Evolutionary conservation across 2,888 invertebrate genomes (phyloP).

Genomic region (Pseudanteris insignis): DNA sequence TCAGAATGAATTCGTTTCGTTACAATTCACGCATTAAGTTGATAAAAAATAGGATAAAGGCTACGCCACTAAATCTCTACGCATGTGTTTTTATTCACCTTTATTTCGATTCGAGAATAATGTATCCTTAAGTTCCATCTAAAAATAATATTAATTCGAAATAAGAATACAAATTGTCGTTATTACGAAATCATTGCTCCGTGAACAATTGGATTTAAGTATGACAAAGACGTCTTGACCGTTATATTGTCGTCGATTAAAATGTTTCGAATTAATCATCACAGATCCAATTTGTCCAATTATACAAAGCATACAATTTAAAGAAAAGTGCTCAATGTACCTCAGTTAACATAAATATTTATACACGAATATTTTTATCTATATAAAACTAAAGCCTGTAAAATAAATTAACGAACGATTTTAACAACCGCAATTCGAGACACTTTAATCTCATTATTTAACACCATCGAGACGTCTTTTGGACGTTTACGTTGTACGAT

Average conservation of each 20-base stretch:
- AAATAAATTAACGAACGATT: conserved; percentile 35
- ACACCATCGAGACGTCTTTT: conserved; percentile 10
- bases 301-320: conserved; percentile 26
- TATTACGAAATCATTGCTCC: conserved; percentile 19
- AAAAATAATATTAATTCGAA: conserved; percentile 25
- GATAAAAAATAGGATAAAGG: conserved; percentile 18
- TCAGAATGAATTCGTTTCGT: conserved; percentile 1
- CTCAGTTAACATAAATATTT: too few relatives aligned
- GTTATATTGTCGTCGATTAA: conserved; percentile 8
- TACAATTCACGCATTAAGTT: conserved; percentile 1
- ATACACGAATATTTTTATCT: too few relatives aligned
- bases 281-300: conserved; percentile 19
- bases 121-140: conserved; percentile 14
- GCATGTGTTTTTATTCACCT: conserved; percentile 20
- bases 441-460: conserved; percentile 10
- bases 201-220: conserved; percentile 20
- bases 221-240: conserved; percentile 19
- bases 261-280: conserved; percentile 32
- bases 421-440: conserved; percentile 27
- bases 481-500: conserved; percentile 12
- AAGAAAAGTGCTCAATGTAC: neutral
- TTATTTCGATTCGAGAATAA: conserved; percentile 31
- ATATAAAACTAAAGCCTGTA: conserved; percentile 18
- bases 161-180: conserved; percentile 25
- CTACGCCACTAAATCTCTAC: conserved; percentile 19